Evolutionary conservation across 1,140 invertebrate species (phyloP).

Genomic region (Globodera rostochiensis): DNA sequence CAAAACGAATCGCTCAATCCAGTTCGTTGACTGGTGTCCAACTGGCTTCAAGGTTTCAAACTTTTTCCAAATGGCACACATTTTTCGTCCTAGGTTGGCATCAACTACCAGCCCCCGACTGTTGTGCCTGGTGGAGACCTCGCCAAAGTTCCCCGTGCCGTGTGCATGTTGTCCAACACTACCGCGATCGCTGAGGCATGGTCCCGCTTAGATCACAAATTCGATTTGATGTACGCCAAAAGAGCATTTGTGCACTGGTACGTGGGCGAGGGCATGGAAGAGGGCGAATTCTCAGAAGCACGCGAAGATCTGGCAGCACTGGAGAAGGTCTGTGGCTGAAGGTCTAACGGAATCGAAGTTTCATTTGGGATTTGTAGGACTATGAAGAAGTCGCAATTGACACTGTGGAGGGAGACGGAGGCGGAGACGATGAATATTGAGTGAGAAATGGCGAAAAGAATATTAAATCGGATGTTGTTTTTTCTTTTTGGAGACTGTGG

Average conservation of each 20-base stretch:
- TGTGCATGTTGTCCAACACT: constrained; percentile 57
- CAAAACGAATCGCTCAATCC: constrained; percentile 68
- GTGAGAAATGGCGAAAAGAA: not conserved
- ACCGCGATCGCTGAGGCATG: constrained; percentile 75
- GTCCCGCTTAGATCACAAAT: constrained; percentile 72
- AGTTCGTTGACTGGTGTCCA: constrained; percentile 69
- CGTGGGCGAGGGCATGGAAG: constrained; percentile 79
- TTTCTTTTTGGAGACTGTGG: too few species aligned
- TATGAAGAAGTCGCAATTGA: constrained; percentile 45
- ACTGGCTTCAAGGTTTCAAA: constrained; percentile 42
- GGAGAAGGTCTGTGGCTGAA: constrained; percentile 44
- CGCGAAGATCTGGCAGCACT: constrained; percentile 77
- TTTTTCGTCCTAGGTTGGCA: constrained; percentile 49
- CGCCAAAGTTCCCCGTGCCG: constrained; percentile 67
- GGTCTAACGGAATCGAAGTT: constrained; percentile 59
- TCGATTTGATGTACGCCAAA: constrained; percentile 73
- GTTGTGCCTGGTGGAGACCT: constrained; percentile 64
- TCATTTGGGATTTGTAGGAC: constrained; percentile 73
- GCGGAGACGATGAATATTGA: constrained; percentile 35
- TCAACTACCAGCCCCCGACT: constrained; percentile 63
- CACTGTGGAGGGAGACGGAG: constrained; percentile 33
- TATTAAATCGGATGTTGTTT: not conserved
- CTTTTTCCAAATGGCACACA: not conserved
- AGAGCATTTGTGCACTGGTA: constrained; percentile 79
- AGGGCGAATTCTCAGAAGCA: constrained; percentile 81